phyloP scores from a whole-genome alignment of 2,797 vertebrate species.

The Danio aesculapii region DNA sequence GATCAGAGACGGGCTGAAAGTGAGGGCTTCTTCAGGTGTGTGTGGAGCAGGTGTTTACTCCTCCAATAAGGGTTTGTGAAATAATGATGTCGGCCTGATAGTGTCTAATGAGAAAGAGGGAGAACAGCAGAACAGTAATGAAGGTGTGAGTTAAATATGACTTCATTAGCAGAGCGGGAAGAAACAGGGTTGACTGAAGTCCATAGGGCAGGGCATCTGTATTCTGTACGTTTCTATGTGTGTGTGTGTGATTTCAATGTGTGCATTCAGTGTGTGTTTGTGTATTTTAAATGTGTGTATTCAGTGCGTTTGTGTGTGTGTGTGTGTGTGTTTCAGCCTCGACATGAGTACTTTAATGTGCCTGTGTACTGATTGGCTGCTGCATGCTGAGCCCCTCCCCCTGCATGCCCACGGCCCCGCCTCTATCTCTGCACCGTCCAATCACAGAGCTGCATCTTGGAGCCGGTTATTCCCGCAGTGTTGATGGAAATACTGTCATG shows the following conservation, averaged over 20 bases:
- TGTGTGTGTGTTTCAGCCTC: conserved; percentile 83
- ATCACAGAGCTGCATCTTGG: conserved; percentile 79
- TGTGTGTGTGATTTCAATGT: not conserved
- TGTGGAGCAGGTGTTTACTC: too few species aligned
- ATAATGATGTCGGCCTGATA: too few species aligned
- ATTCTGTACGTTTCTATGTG: too few species aligned
- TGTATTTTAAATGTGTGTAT: not conserved
- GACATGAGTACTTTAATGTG: conserved; percentile 99
- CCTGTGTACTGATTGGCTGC: conserved; percentile 96
- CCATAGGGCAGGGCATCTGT: too few species aligned
- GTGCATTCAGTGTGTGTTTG: conserved; percentile 40
- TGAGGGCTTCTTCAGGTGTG: too few species aligned
- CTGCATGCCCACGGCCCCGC: conserved; percentile 77
- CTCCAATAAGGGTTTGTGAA: too few species aligned
- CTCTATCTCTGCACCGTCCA: conserved; percentile 82
- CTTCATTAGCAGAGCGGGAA: too few species aligned
- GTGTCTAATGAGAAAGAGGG: too few species aligned
- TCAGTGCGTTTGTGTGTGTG: conserved; percentile 45
- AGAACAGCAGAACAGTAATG: too few species aligned
- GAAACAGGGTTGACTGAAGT: too few species aligned
- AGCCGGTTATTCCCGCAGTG: conserved; percentile 32
- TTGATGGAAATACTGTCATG: not conserved
- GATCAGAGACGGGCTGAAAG: too few species aligned
- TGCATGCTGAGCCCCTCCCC: conserved; percentile 83
- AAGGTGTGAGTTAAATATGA: too few species aligned